These are phyloP conservation scores for Caretta caretta DNA, from an alignment of 2,113 vertebrate species.

Conservation along the genomic window DNA sequence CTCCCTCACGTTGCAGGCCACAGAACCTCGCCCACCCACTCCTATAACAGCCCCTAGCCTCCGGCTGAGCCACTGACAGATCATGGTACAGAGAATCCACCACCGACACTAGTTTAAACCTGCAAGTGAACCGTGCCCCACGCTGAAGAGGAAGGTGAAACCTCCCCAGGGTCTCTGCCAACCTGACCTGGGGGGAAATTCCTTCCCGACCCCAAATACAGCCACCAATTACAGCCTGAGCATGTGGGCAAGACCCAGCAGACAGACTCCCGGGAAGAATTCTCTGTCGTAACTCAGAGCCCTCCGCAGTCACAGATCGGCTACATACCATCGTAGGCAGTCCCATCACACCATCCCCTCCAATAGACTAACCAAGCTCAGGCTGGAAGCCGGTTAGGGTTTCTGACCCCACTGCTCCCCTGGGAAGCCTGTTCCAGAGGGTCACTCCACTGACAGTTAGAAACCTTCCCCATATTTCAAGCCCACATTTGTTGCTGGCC, in stretches of 20 bases:
- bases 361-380: neutral
- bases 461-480: neutral
- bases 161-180: neutral
- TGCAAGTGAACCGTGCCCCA: neutral
- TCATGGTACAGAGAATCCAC: too few species aligned
- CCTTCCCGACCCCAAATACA: neutral
- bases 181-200: too few species aligned
- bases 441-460: neutral
- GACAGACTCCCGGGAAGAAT: neutral
- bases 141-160: neutral
- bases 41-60: neutral
- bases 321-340: too few species aligned
- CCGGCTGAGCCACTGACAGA: neutral
- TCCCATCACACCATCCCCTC: too few species aligned
- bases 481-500: neutral
- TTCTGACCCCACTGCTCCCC: neutral
- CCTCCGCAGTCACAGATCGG: too few species aligned
- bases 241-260: neutral
- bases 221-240: neutral
- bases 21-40: too few species aligned
- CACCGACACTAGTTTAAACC: too few species aligned
- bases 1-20: too few species aligned
- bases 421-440: neutral
- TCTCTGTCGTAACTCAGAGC: neutral
- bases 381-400: neutral